phyloP scores from a whole-genome alignment of 1,140 invertebrate species.

The Drosophila trapezifrons region DNA sequence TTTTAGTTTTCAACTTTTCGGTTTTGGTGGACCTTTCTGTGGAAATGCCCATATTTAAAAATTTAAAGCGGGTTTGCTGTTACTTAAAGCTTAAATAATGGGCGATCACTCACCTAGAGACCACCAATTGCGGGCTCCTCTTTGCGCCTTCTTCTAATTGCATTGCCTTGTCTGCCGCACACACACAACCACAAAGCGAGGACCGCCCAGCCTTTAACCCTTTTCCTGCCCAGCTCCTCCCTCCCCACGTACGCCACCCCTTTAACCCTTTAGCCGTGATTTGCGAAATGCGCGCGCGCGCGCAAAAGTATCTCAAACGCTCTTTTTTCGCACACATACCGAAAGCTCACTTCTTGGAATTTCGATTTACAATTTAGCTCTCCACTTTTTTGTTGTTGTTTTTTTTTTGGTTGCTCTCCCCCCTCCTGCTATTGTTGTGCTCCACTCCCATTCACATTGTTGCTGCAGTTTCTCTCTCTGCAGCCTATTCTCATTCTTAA shows the following conservation, averaged over 20 bases:
- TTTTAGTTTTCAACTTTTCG: too few relatives aligned
- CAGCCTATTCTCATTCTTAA: slow-evolving; percentile 73
- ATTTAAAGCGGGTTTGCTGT: too few relatives aligned
- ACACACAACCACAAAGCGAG: slow-evolving; percentile 13
- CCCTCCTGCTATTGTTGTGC: slow-evolving; percentile 65
- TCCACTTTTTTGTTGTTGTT: slow-evolving; percentile 57
- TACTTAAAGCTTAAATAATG: neutral
- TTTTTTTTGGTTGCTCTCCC: slow-evolving; percentile 36
- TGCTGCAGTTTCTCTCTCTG: slow-evolving; percentile 71
- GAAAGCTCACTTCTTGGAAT: slow-evolving; percentile 75
- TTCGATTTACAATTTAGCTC: slow-evolving; percentile 82
- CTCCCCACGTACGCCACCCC: slow-evolving; percentile 21
- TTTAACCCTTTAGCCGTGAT: slow-evolving; percentile 34
- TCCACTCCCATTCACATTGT: slow-evolving; percentile 73
- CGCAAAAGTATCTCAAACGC: slow-evolving; percentile 76
- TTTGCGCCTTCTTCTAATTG: slow-evolving; percentile 33
- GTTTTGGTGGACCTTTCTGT: too few relatives aligned
- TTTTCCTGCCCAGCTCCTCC: slow-evolving; percentile 8
- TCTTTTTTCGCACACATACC: slow-evolving; percentile 54
- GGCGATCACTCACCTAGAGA: slow-evolving; percentile 45
- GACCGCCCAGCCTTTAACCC: slow-evolving; percentile 36
- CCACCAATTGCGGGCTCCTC: slow-evolving; percentile 27
- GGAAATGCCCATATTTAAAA: too few relatives aligned
- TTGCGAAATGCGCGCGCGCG: slow-evolving; percentile 66
- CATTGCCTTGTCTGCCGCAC: slow-evolving; percentile 16